These are phyloP conservation scores for Piprites chloris DNA, from an alignment of 2,113 vertebrate species.

Conservation along the genomic window DNA sequence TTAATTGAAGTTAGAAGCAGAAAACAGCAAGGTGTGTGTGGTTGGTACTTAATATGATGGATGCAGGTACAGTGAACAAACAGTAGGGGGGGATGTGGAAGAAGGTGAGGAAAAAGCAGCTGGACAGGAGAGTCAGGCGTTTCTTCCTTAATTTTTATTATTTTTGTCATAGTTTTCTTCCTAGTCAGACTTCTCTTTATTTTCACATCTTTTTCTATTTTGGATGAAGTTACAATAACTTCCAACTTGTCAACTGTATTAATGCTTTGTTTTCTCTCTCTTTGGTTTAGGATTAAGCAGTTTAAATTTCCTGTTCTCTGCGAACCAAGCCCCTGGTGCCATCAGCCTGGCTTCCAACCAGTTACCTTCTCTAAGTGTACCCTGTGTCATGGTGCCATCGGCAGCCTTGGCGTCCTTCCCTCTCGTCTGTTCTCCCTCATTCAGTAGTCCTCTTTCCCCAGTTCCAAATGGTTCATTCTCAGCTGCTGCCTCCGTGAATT, in stretches of 20 bases:
- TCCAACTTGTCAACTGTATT: neutral
- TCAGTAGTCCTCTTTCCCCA: slow-evolving; percentile 26
- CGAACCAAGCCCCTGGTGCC: slow-evolving; percentile 68
- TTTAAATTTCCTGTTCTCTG: slow-evolving; percentile 82
- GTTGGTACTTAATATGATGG: neutral
- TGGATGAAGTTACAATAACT: neutral
- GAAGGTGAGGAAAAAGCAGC: neutral
- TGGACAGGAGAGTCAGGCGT: neutral
- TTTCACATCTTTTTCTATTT: neutral
- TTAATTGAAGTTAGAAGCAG: neutral
- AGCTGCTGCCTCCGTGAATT: slow-evolving; percentile 63
- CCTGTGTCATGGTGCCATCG: slow-evolving; percentile 85
- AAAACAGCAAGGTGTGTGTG: neutral
- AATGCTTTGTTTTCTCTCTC: slow-evolving; percentile 1
- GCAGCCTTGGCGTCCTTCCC: slow-evolving; percentile 78
- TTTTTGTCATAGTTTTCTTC: neutral
- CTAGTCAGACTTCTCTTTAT: neutral
- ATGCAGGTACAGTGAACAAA: neutral
- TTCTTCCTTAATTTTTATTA: neutral
- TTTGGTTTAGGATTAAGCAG: slow-evolving; percentile 72
- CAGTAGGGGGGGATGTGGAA: neutral
- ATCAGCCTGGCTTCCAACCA: slow-evolving; percentile 59
- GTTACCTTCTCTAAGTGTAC: slow-evolving; percentile 78
- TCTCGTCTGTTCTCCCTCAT: slow-evolving; percentile 73
- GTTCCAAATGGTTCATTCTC: slow-evolving; percentile 41